phyloP scores from a whole-genome alignment of 2,888 invertebrate genomes.

The Melanchra persicariae region DNA sequence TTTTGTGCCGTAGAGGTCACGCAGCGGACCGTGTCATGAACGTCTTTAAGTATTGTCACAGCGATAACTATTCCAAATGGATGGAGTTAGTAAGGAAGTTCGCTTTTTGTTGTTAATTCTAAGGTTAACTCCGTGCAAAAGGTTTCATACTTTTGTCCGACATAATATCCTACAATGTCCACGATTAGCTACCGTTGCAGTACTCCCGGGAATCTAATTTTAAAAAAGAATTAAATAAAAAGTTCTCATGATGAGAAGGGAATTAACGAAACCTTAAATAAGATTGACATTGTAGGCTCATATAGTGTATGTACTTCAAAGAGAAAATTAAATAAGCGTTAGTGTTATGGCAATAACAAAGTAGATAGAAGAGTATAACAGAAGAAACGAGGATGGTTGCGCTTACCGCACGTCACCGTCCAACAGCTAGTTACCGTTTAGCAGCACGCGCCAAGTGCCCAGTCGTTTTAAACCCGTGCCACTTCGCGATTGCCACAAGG shows the following conservation, averaged over 20 bases:
- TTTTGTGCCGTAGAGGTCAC: slow-evolving; percentile 54
- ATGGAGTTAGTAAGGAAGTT: slow-evolving; percentile 7
- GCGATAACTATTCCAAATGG: slow-evolving; percentile 27
- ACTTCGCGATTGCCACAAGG: slow-evolving; percentile 69
- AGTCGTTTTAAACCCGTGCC: slow-evolving; percentile 69
- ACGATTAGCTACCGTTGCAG: neutral
- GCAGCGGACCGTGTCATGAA: slow-evolving; percentile 41
- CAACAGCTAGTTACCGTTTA: slow-evolving; percentile 81
- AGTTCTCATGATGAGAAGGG: neutral
- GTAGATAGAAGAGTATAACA: slow-evolving; percentile 73
- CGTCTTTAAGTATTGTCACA: slow-evolving; percentile 41
- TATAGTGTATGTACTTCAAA: neutral
- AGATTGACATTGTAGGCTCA: neutral
- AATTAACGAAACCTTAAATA: neutral
- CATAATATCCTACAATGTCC: neutral
- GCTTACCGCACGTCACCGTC: slow-evolving; percentile 80
- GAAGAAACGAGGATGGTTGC: slow-evolving; percentile 84
- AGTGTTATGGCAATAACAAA: slow-evolving; percentile 72
- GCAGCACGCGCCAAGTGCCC: slow-evolving; percentile 77
- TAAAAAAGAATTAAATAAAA: neutral
- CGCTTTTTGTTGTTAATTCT: neutral
- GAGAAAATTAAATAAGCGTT: slow-evolving; percentile 16
- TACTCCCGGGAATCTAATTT: neutral
- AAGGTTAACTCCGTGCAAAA: neutral
- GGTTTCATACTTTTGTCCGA: neutral